phyloP scores from a whole-genome alignment of 2,113 vertebrate species.

The Melanocharis versteri region DNA sequence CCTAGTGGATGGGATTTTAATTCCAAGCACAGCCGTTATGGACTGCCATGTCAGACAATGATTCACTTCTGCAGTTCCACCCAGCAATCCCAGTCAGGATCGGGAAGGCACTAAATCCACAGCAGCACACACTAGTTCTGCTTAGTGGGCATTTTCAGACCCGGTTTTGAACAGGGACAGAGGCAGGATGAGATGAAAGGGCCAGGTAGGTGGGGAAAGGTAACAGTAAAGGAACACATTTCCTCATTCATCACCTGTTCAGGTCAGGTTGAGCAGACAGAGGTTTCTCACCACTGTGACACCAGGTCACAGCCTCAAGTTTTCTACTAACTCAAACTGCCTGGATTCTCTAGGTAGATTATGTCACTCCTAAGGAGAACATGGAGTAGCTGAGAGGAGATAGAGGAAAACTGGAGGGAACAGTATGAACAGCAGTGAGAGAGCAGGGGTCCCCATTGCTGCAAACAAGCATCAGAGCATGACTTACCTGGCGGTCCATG shows the following conservation, averaged over 20 bases:
- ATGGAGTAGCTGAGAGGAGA: neutral
- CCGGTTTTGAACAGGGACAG: neutral
- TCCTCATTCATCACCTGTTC: neutral
- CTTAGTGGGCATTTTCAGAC: neutral
- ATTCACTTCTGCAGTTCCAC: neutral
- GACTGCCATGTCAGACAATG: neutral
- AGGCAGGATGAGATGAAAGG: neutral
- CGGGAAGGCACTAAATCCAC: neutral
- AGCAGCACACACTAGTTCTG: neutral
- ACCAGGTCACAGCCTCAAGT: neutral
- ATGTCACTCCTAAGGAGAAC: neutral
- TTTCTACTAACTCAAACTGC: neutral
- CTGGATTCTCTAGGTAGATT: neutral
- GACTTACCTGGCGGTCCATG: conserved; percentile 78
- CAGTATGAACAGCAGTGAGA: neutral
- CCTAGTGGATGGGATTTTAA: neutral
- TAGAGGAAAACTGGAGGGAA: neutral
- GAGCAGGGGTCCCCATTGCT: neutral
- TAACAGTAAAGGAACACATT: neutral
- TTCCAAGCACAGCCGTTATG: neutral
- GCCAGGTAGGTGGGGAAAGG: neutral
- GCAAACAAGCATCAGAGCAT: neutral
- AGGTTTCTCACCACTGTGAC: neutral
- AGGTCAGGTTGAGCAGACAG: neutral
- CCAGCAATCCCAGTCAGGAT: neutral